Evolutionary conservation across 2,888 invertebrate genomes (phyloP), one percentile per base, ranked within the genome.

Genomic region (Diplazon laetatorius): DNA sequence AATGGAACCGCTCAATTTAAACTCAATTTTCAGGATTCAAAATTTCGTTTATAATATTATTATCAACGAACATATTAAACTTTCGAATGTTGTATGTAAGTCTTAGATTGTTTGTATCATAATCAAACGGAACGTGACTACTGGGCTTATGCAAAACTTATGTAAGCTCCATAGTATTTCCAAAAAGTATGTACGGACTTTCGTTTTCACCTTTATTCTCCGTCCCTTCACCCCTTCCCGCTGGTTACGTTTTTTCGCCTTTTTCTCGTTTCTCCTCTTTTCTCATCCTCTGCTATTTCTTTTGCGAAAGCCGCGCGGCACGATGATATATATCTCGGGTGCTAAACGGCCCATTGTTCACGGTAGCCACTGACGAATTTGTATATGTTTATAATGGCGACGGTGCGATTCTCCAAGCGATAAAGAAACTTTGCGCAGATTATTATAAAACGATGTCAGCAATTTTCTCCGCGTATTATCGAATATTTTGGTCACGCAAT

Each of bases 321-420:
- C 87, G 88, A 90, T 90, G 90, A 90, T 89, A 89, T 90, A 89
- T 90, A 89, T 89, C 89, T 90, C 80, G 85, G 85, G 87, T 85
- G 87, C 89, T 89, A 90, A 90, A 90, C 88, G 90, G 89, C 89
- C 90, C 89, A 90, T 91, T 90, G 90, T 90, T 89, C 84, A 83
- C 85, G 82, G 87, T 85, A 86, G 86, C 88, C 85, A 84, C 88
- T 90, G 90, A 90, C 90, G 90, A 90, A 90, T 91, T 90, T 90
- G 90, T 90, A 90, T 89, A 89, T 89, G 90, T 90, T 90, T 89
- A 90, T 90, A 90, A 90, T 89, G 87, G 88, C 87, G 83, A 86
- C 85, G 84, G 82, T 82, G 70, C 66, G 78, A 69, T 82, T 80
- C 76, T 80, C 79, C 79, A 68, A 76, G 73, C 79, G 76, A 80